A percentile compares a stretch with the other conserved stretches of the same genome.
Conservation (phyloP, 2,888 invertebrate genomes). For the Strigamia maritima region DNA sequence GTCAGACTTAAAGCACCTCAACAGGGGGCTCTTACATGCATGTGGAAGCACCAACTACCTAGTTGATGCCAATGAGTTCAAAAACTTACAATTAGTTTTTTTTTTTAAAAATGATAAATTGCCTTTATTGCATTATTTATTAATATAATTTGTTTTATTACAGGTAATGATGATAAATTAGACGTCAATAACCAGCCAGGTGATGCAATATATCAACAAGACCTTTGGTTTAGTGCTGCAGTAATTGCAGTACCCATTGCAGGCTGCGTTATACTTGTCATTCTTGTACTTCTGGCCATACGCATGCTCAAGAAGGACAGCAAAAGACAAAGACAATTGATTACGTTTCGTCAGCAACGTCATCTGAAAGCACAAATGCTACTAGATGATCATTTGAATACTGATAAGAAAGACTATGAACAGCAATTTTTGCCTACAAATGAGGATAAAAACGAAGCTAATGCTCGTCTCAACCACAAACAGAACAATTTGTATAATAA, state of each 20-base stretch:
- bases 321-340: slow-evolving; percentile 44
- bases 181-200: slow-evolving; percentile 37
- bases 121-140: no score
- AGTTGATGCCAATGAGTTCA: not conserved
- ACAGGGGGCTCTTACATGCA: not conserved
- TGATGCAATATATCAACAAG: slow-evolving; percentile 49
- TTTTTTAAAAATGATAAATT: no score
- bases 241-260: slow-evolving; percentile 83
- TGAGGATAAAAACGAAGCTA: slow-evolving; percentile 39
- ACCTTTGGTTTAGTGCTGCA: slow-evolving; percentile 80
- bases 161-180: slow-evolving; percentile 34
- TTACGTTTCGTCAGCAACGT: slow-evolving; percentile 43
- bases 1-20: not conserved
- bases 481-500: slow-evolving; percentile 38
- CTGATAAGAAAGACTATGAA: not conserved
- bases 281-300: slow-evolving; percentile 71
- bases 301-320: slow-evolving; percentile 62
- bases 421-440: not conserved
- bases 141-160: no score
- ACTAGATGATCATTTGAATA: slow-evolving; percentile 35
- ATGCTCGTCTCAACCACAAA: slow-evolving; percentile 9
- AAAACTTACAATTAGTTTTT: not conserved
- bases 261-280: slow-evolving; percentile 73
- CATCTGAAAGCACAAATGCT: slow-evolving; percentile 44
- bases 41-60: not conserved